Percentiles rank a stretch among this genome's conserved stretches.
phyloP scores from a whole-genome alignment of 1,140 invertebrate genomes.

The Acromyrmex heyeri region DNA sequence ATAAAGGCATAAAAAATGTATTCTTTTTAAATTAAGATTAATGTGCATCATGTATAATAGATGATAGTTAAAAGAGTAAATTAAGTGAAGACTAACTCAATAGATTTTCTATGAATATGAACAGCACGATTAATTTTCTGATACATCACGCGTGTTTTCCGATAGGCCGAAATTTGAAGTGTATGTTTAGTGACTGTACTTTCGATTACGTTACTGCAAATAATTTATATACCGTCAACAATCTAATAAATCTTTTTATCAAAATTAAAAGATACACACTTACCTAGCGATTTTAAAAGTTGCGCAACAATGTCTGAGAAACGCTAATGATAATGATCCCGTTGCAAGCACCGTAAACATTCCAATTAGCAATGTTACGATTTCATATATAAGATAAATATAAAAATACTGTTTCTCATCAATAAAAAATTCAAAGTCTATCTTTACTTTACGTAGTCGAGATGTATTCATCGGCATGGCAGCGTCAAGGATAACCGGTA shows the following conservation, averaged over 20 bases:
- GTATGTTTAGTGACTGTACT: neutral
- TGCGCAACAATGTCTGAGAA: constrained; percentile 59
- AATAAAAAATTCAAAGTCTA: too few species aligned
- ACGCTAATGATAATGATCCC: too few species aligned
- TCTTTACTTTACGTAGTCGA: too few species aligned
- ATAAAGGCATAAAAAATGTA: neutral
- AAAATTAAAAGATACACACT: neutral
- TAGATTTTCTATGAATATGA: constrained; percentile 1
- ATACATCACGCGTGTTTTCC: neutral
- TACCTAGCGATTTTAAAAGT: constrained; percentile 69
- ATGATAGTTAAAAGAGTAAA: neutral
- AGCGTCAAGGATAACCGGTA: too few species aligned
- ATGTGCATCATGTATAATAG: neutral
- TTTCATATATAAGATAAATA: too few species aligned
- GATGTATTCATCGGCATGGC: too few species aligned
- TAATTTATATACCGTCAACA: neutral
- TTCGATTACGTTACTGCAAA: constrained; percentile 26
- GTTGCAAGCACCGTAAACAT: too few species aligned
- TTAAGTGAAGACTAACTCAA: neutral
- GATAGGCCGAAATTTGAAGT: neutral
- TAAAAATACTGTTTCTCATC: too few species aligned
- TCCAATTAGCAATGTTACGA: too few species aligned
- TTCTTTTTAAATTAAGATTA: neutral
- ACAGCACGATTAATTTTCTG: constrained; percentile 30
- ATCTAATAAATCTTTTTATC: neutral